Evolutionary conservation across 2,888 invertebrate genomes (phyloP), one percentile per base, ranked within the genome.

Genomic region (Lampropteryx suffumata): DNA sequence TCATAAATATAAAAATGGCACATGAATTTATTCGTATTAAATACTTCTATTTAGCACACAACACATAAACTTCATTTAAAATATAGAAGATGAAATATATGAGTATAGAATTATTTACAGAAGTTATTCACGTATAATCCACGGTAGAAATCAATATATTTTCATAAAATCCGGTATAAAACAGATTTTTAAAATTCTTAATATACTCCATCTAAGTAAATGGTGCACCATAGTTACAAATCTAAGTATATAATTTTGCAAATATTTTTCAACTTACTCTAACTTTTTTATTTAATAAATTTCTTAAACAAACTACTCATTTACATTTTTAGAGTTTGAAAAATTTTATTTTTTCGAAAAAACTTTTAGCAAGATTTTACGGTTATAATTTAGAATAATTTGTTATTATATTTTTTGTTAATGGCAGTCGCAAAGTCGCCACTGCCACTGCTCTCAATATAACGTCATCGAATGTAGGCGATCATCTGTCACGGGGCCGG

Each of bases 171-270:
- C 56, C 57, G 68, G 69, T 71, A 68, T 69, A 68, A 73, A 73
- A 69, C 68, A 71, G 65, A 71, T 57, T 56, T 59, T 65, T 57
- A 70, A 68, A 67, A 68, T 73, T 76, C 57, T 57, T 50, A 50
- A 72, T 71, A 76, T 79, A 79, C 67, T 76, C 71, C 71, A 75
- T 79, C 76, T 79, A 80, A 73, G 74, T 73, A 82, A 42, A 77
- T 76, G 79, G 90, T 88, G 87, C 88, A 90, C 88, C 86, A 86
- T 84, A 82, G 71, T 73, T 75, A 74, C 68, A 75, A 77, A 72
- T 75, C 77, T 84, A 72, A 75, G 77, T 84, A 84, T 79, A 82
- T 81, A 79, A 76, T 82, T 58, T 73, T 67, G 71, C 67, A 79
- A 63, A 76, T 78, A 69, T 72, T 65, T 63, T 67, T 59, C 55